Conservation (phyloP, 2,113 vertebrate species). For the Xenopus borealis region DNA sequence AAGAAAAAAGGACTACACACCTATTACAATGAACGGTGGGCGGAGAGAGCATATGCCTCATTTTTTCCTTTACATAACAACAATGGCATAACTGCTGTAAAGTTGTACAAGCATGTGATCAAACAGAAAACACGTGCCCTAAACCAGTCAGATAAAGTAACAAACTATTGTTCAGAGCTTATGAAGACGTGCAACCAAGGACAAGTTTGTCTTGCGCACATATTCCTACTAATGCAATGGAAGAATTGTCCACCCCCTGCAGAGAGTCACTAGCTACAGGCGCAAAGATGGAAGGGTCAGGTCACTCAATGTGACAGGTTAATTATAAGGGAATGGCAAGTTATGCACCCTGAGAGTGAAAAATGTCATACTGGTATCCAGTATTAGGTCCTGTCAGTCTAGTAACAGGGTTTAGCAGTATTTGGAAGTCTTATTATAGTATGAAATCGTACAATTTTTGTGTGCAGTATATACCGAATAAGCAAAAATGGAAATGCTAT, state of each 20-base stretch:
- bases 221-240: neutral
- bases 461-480: too few species aligned
- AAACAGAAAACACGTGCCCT: neutral
- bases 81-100: neutral
- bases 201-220: neutral
- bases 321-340: constrained; percentile 13
- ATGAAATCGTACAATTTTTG: too few species aligned
- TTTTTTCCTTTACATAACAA: neutral
- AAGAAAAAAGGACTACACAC: too few species aligned
- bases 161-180: neutral
- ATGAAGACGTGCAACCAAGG: constrained; percentile 42
- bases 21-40: too few species aligned
- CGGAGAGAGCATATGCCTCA: too few species aligned
- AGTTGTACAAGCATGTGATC: neutral
- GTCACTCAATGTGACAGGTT: neutral
- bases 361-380: neutral
- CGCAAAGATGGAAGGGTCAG: constrained; percentile 4
- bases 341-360: neutral
- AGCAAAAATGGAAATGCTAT: too few species aligned
- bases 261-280: constrained; percentile 10
- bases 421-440: too few species aligned
- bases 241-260: neutral
- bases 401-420: neutral
- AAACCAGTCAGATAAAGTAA: constrained; percentile 11
- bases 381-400: too few species aligned